phyloP scores from a whole-genome alignment of 1,140 invertebrate species.

The Scaptodrosophila lebanonensis region DNA sequence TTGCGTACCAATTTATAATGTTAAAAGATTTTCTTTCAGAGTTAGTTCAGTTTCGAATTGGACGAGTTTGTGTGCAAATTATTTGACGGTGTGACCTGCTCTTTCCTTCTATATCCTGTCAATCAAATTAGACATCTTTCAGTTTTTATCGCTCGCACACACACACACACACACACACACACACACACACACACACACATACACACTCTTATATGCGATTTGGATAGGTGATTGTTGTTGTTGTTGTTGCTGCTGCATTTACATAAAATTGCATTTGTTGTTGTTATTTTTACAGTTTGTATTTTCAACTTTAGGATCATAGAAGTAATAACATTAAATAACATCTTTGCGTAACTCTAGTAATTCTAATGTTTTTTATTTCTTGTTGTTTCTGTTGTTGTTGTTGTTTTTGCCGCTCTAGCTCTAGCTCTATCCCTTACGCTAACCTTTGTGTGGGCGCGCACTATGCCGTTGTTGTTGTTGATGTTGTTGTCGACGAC shows the following conservation, averaged over 20 bases:
- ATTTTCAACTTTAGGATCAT: slow-evolving; percentile 76
- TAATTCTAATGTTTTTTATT: slow-evolving; percentile 67
- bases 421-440: slow-evolving; percentile 31
- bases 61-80: too few relatives aligned
- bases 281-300: slow-evolving; percentile 74
- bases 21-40: too few relatives aligned
- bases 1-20: too few relatives aligned
- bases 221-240: not conserved
- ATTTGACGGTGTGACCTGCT: not conserved
- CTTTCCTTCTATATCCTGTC: not conserved
- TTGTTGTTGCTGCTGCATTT: slow-evolving; percentile 2
- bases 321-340: slow-evolving; percentile 75
- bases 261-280: slow-evolving; percentile 11
- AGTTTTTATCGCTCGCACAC: not conserved
- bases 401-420: slow-evolving; percentile 41
- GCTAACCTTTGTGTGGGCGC: slow-evolving; percentile 19
- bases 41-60: too few relatives aligned
- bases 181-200: slow-evolving; percentile 1
- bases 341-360: slow-evolving; percentile 73
- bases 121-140: too few relatives aligned
- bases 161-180: not conserved
- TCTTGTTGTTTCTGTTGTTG: slow-evolving; percentile 10
- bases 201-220: not conserved
- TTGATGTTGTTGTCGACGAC: slow-evolving; percentile 34
- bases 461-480: slow-evolving; percentile 58